Conservation (phyloP, 1,140 invertebrate species). For the Zaprionus tsacasi region DNA sequence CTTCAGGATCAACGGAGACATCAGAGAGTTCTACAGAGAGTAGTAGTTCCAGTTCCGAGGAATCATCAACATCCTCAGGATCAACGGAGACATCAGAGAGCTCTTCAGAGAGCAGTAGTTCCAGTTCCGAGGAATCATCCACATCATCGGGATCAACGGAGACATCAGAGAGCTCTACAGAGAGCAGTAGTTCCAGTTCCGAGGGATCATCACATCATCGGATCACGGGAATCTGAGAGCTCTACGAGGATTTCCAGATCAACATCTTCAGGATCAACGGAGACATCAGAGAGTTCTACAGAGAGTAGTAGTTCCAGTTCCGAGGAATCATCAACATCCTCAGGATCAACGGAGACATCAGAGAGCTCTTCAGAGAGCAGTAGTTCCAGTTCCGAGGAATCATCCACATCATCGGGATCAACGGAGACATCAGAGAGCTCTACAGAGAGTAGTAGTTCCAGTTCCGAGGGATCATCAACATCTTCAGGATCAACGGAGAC, state of each 20-base stretch:
- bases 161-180: not conserved
- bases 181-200: constrained; percentile 10
- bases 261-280: not conserved
- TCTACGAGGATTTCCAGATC: constrained; percentile 8
- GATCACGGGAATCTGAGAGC: too few relatives aligned
- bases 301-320: constrained; percentile 8
- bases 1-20: not conserved
- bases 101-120: not conserved
- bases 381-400: constrained; percentile 5
- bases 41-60: constrained; percentile 1
- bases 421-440: not conserved
- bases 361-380: not conserved
- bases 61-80: not conserved
- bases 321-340: not conserved
- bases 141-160: not conserved
- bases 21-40: not conserved
- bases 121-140: constrained; percentile 4
- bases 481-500: not conserved
- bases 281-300: not conserved
- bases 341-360: not conserved
- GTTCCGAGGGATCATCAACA: not conserved
- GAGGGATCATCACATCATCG: not conserved
- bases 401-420: not conserved
- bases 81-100: not conserved
- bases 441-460: constrained; percentile 8